A percentile compares a stretch with the other conserved stretches of the same genome.
phyloP scores from a whole-genome alignment of 2,888 invertebrate species.

The Odontocolon sp. region DNA sequence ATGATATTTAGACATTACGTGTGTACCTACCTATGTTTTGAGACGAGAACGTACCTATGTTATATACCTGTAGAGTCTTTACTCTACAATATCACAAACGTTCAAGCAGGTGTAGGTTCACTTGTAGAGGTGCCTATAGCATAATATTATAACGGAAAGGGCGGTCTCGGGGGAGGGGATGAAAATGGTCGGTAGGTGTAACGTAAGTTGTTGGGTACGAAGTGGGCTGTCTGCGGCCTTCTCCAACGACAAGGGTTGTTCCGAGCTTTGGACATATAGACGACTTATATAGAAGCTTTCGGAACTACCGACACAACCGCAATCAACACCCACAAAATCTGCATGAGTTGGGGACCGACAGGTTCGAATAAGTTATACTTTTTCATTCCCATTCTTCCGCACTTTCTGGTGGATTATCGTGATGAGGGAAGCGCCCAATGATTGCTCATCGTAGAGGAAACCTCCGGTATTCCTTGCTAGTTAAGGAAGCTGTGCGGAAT shows the following conservation, averaged over 20 bases:
- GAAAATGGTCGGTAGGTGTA: neutral
- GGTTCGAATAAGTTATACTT: too few species aligned
- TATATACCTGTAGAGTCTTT: neutral
- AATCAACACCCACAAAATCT: slow-evolving; percentile 24
- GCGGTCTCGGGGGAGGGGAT: neutral
- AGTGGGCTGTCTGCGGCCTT: neutral
- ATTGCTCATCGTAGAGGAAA: too few species aligned
- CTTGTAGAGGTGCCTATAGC: neutral
- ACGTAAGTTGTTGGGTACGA: slow-evolving; percentile 11
- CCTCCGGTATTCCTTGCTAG: too few species aligned
- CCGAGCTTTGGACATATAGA: neutral
- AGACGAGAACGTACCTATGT: too few species aligned
- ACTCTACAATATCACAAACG: neutral
- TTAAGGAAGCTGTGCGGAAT: too few species aligned
- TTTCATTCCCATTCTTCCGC: neutral
- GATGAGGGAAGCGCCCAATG: too few species aligned
- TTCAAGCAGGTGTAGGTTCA: slow-evolving; percentile 2
- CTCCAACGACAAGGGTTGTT: neutral
- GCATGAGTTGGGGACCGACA: too few species aligned
- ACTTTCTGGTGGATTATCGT: too few species aligned
- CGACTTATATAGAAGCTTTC: slow-evolving; percentile 26
- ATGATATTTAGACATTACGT: slow-evolving; percentile 35
- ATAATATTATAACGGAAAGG: neutral
- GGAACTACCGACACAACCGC: neutral
- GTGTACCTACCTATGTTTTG: neutral